Base-by-base conservation (phyloP, 2,113 vertebrate species). In the Heterochromis multidens region DNA sequence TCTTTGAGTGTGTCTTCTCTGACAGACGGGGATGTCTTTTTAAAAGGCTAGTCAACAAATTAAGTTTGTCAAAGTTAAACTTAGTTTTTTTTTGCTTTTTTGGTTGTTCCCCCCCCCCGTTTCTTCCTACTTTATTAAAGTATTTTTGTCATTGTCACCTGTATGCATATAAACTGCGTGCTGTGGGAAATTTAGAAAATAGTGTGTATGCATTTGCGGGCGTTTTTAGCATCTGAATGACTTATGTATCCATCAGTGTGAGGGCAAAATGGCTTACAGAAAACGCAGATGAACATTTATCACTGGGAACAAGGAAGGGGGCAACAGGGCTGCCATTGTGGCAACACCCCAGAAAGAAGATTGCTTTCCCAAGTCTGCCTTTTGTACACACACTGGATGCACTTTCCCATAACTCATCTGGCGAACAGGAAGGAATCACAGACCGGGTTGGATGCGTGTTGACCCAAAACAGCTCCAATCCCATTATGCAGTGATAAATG, bases 401-500 rank as follows among this genome's bases (percentile, higher is more conserved):
- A 84, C 74, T 87, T 92, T 83, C 88, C 83, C 87, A 92, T 90
- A 93, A 90, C 63, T 95, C 93, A 94, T 92, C 87, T 86, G 80
- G 87, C 89, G 86, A 93, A 93, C 89, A 93, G 89, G 91, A 94
- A 93, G 88, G 83, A 91, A 94, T 88, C 84, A 85, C 89, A 89
- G 88, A 90, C 65, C 58, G 77, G 92, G 94, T 91, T 89, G 80
- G 77, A 92, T 91, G 67, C 35, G 49, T 91, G 86, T 81, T 88
- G 90, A 94, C 90, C 92, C 86, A 91, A 95, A 95, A 93, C 91
- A 88, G 88, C 89, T 92, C 84, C 78, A 52, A 82, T 89, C 91
- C 87, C 90, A 93, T 95, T 93, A 93, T 81, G 67, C 59, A 81
- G 89, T 95, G 93, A 96, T 93, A 92, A 94, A 95, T 95, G 89